These are phyloP conservation scores for Drosophila subobscura DNA, from an alignment of 1,140 invertebrate species.

Conservation along the genomic window DNA sequence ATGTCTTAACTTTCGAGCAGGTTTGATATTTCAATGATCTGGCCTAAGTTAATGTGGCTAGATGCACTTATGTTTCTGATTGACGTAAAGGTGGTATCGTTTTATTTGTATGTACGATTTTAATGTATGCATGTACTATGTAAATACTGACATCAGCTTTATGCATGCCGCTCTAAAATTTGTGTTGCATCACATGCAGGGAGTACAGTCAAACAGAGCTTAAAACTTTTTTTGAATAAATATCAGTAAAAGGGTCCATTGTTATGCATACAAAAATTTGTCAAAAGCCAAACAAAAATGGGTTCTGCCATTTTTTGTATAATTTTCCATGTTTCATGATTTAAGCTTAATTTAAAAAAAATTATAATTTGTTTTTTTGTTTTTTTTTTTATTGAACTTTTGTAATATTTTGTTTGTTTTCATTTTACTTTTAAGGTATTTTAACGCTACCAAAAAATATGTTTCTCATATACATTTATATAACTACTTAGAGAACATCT, in stretches of 20 bases:
- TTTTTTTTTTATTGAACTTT: slow-evolving; percentile 25
- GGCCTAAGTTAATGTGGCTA: slow-evolving; percentile 16
- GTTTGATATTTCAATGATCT: too few relatives aligned
- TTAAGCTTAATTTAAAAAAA: slow-evolving; percentile 5
- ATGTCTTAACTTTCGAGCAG: too few relatives aligned
- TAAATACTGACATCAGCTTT: slow-evolving; percentile 12
- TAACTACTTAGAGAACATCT: slow-evolving; percentile 76
- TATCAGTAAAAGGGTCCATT: background rate
- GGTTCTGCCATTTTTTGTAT: slow-evolving; percentile 20
- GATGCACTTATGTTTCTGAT: slow-evolving; percentile 45
- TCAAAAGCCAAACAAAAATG: slow-evolving; percentile 24
- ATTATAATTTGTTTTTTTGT: background rate
- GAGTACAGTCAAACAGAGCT: slow-evolving; percentile 52
- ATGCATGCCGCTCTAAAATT: slow-evolving; percentile 35
- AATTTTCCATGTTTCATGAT: slow-evolving; percentile 9
- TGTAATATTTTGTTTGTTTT: slow-evolving; percentile 26
- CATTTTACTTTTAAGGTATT: slow-evolving; percentile 23
- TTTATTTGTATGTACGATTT: slow-evolving; percentile 34
- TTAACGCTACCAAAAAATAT: slow-evolving; percentile 67
- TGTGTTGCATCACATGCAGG: slow-evolving; percentile 47
- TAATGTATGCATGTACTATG: slow-evolving; percentile 20
- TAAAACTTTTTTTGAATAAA: slow-evolving; percentile 42
- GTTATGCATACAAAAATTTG: slow-evolving; percentile 7
- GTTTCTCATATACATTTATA: slow-evolving; percentile 53
- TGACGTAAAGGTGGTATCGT: slow-evolving; percentile 48